A percentile compares a stretch with the other conserved stretches of the same genome.
Conservation (phyloP, 1,140 invertebrate species). For the Himalopsyche phryganea region DNA sequence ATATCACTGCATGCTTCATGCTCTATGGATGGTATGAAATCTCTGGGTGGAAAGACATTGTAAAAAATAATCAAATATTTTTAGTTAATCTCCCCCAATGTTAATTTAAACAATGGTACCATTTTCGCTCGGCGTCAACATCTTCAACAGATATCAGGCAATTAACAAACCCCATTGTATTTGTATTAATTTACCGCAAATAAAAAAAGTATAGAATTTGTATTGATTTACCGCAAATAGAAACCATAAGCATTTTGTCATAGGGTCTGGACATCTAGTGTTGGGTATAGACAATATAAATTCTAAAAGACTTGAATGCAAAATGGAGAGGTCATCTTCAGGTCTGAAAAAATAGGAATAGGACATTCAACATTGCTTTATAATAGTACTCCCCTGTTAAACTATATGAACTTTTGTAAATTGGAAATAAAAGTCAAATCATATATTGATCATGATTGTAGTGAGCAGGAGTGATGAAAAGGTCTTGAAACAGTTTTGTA, state of each 20-base stretch:
- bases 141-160: not conserved
- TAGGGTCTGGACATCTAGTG: slow-evolving; percentile 11
- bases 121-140: not conserved
- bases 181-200: not conserved
- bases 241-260: slow-evolving; percentile 30
- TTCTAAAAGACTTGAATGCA: slow-evolving; percentile 23
- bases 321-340: slow-evolving; percentile 1
- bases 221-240: slow-evolving; percentile 26
- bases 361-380: not conserved
- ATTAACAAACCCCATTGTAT: not conserved
- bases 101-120: not conserved
- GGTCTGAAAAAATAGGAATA: slow-evolving; percentile 5
- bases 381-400: not conserved
- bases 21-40: too few species aligned
- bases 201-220: not conserved
- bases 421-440: not conserved
- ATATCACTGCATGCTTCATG: too few species aligned
- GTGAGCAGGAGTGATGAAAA: too few species aligned
- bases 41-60: not conserved
- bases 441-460: not conserved
- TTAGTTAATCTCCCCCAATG: not conserved
- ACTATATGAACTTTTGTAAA: not conserved
- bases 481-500: too few species aligned
- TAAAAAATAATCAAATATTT: not conserved
- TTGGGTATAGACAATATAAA: slow-evolving; percentile 19